phyloP scores from a whole-genome alignment of 2,113 vertebrate genomes.

The Speoplatyrhinus poulsoni region DNA sequence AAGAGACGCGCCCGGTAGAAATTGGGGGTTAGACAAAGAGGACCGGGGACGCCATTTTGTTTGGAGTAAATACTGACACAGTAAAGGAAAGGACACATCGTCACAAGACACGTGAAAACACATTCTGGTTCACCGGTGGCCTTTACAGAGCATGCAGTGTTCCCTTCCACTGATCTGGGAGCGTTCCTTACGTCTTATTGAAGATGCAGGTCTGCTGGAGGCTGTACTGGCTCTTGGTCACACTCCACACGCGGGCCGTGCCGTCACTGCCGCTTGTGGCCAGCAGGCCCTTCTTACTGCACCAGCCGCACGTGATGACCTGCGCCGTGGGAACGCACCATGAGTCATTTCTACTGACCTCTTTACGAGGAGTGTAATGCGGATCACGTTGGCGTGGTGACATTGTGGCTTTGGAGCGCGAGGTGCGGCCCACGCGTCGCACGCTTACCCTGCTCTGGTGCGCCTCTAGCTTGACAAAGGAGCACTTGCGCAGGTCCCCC shows the following conservation, averaged over 20 bases:
- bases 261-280: conserved; percentile 94
- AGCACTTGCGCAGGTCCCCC: conserved; percentile 93
- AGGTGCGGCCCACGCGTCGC: neutral
- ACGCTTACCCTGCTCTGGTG: conserved; percentile 91
- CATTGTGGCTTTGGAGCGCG: too few relatives aligned
- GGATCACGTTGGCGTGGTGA: too few relatives aligned
- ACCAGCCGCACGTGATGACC: conserved; percentile 95
- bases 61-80: too few relatives aligned
- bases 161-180: neutral
- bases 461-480: conserved; percentile 92
- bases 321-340: conserved; percentile 43
- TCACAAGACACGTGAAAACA: neutral
- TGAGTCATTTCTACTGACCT: too few relatives aligned
- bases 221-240: conserved; percentile 93
- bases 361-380: too few relatives aligned
- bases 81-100: too few relatives aligned
- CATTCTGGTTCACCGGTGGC: neutral
- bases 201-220: conserved; percentile 95
- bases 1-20: too few relatives aligned
- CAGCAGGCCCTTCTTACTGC: conserved; percentile 89
- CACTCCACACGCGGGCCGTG: conserved; percentile 93
- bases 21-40: too few relatives aligned
- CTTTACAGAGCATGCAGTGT: neutral
- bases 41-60: too few relatives aligned
- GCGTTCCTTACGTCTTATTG: conserved; percentile 83